Base-by-base conservation (phyloP, 2,888 invertebrate species). In the Lasioglossum figueresi region DNA sequence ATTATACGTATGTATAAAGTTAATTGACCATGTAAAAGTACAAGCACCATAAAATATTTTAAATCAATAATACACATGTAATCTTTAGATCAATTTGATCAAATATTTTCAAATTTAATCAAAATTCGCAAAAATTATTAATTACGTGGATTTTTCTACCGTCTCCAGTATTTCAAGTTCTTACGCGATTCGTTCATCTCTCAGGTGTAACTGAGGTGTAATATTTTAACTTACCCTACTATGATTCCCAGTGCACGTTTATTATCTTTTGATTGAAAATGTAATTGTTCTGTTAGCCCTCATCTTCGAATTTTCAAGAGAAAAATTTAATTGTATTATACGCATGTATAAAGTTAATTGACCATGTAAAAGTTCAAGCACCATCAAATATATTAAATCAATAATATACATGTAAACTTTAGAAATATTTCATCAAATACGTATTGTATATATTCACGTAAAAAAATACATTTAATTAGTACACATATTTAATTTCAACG, bases 101-200 rank as follows among this genome's bases (percentile, higher is more conserved):
- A n/a, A n/a, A n/a, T n/a, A n/a, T n/a, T n/a, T n/a, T n/a, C n/a
- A n/a, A n/a, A n/a, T n/a, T n/a, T n/a, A n/a, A n/a, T n/a, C n/a
- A n/a, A n/a, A n/a, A n/a, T 48, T 27, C 6, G 14, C 31, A 68
- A 40, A 68, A 68, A 68, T 68, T 4, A 23, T 37, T 81, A 75
- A 75, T 80, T 80, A 43, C 14, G 4, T n/a, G 19, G 5, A 34
- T 34, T 66, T 66, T 66, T 66, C 6, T 34, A 3, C 31, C 31
- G 3, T 66, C 66, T 34, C 34, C 66, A 12, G 34, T 16, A 66
- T 66, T 34, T 34, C 66, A 34, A 19, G 66, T 66, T 19, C 16
- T 4, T 63, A 31, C 6, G 16, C 6, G 4, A 63, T 16, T 63
- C 16, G 31, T 63, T 31, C 31, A 31, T 63, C 14, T 63, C 16